Evolutionary conservation across 1,140 invertebrate species (phyloP), one percentile per base, ranked within the genome.

Genomic region (Aporrectodea caliginosa): DNA sequence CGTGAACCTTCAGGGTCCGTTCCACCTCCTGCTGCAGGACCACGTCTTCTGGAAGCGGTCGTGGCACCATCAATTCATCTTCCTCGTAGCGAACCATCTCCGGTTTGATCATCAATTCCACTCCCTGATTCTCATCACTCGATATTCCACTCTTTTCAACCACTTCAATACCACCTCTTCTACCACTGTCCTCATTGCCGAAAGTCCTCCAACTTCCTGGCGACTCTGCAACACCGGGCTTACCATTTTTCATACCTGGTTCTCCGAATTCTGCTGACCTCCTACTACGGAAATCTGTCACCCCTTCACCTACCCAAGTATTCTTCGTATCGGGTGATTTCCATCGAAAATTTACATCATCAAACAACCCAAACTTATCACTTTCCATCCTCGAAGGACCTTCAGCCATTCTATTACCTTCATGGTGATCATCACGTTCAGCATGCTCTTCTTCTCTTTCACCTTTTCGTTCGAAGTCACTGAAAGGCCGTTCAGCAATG

Each of bases 1-100:
- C 80, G 14, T 73, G 69, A 33, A 76, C 33, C 31, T 78, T 78
- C 6, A 33, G 12, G 1, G 80, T 78, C 31, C 73, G 73, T 1
- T 81, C 80, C 0, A 75, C 35, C 77, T 77, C 75, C 75, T 74
- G 76, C 14, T 69, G 68, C 6, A 81, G 30, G 16, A 32, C 71
- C 32, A 27, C 75, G 22, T 58, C 35, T 27, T n/a, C 29, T 22
- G 75, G 6, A n/a, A n/a, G n/a, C n/a, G n/a, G n/a, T n/a, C n/a
- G n/a, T n/a, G n/a, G n/a, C n/a, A n/a, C n/a, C 1, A 35, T 35
- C 35, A 35, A 30, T n/a, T 43, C 31, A 1, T 0, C 43, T 32
- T 29, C 29, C 6, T 76, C 43, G 73, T 74, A 74, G 27, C 35
- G 33, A 68, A 76, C 43, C 22, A 32, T 35, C 35, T 76, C 35